Base-by-base conservation (phyloP, 2,113 vertebrate species). In the Nothoprocta pentlandii region DNA sequence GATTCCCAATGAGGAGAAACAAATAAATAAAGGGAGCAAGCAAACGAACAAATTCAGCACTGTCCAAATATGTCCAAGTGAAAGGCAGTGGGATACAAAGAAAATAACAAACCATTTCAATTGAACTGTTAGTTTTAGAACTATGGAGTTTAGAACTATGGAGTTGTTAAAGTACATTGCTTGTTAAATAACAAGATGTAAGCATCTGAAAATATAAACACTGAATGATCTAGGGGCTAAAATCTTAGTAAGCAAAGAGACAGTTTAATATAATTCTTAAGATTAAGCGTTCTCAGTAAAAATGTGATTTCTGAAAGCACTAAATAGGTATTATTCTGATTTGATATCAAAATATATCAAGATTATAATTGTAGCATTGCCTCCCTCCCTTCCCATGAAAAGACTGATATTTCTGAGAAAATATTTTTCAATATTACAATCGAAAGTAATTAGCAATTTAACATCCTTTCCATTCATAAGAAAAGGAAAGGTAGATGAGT, bases 391-490 rank as follows among this genome's bases (percentile, higher is more conserved):
- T 89, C 47, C 41, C 1, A 7, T 7, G 9, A 39, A 69, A 79
- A 62, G 66, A 94, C 58, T 89, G 78, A 92, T 84, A 53, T 22
- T 68, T 53, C 32, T 64, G 59, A 85, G 59, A 34, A 90, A 81
- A 80, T 84, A 47, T 77, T 91, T 94, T 80, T 49, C 76, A 84
- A 84, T 42, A 78, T 39, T 53, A 39, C 47, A 44, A 11, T 22
- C 80, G 44, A 77, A 81, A 22, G 53, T 70, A 91, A 95, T 92
- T 95, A 96, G 49, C 54, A 92, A 90, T 89, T 64, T 87, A 88
- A 78, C 84, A 71, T 87, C 66, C 86, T 91, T 91, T 94, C 49
- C 73, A 87, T 63, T 91, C 26, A 34, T 51, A 89, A 67, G 77
- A 87, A 91, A 90, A 84, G 26, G 68, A 82, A 89, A 69, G 14